Conservation (phyloP, 1,140 invertebrate genomes). For the Pectinophora gossypiella region DNA sequence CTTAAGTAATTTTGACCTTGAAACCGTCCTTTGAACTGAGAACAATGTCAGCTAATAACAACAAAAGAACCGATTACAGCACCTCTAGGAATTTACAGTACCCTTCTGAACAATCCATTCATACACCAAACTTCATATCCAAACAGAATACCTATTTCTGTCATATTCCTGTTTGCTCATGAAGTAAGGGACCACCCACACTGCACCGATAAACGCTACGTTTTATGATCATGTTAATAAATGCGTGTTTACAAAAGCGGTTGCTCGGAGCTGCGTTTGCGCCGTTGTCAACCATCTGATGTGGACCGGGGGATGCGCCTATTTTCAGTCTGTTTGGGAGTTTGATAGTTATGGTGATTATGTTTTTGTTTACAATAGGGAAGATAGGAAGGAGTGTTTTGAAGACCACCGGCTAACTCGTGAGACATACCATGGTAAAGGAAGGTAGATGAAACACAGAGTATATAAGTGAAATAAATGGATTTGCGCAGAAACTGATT, state of each 20-base stretch:
- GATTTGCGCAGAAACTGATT: too few relatives aligned
- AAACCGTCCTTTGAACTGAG: too few relatives aligned
- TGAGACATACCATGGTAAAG: background rate
- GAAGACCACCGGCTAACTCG: background rate
- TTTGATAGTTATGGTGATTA: background rate
- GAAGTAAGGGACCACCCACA: slow-evolving; percentile 48
- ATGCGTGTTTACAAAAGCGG: slow-evolving; percentile 43
- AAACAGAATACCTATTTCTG: slow-evolving; percentile 32
- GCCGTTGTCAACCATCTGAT: background rate
- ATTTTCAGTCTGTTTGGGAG: background rate
- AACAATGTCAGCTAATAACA: too few relatives aligned
- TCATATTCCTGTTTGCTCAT: slow-evolving; percentile 29
- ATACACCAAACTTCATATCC: slow-evolving; percentile 22
- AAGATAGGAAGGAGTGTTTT: background rate
- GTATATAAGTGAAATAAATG: too few relatives aligned
- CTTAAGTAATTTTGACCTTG: too few relatives aligned
- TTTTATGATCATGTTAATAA: slow-evolving; percentile 49
- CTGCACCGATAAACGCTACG: slow-evolving; percentile 43
- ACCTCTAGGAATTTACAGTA: background rate
- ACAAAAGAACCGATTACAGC: too few relatives aligned
- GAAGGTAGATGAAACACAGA: too few relatives aligned
- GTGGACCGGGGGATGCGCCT: background rate
- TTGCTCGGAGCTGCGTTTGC: slow-evolving; percentile 13
- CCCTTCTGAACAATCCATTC: slow-evolving; percentile 3
- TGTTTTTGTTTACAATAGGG: background rate